Percentiles rank a stretch among this genome's conserved stretches.
Conservation (phyloP, 1,140 invertebrate species). For the Drosophila lini region DNA sequence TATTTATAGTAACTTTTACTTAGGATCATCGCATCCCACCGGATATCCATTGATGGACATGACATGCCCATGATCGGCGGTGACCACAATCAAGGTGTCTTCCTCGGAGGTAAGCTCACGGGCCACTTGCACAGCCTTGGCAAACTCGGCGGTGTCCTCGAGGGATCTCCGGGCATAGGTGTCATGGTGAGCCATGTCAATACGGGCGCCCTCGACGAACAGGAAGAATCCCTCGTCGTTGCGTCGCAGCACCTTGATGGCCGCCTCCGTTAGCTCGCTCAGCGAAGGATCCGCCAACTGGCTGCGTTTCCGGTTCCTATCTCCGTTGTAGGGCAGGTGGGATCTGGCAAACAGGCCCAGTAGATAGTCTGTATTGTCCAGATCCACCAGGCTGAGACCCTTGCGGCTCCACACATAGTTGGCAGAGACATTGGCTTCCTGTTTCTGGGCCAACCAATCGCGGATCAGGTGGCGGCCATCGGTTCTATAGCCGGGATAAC, state of each 20-base stretch:
- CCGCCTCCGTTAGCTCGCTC: constrained; percentile 92
- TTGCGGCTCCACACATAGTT: constrained; percentile 88
- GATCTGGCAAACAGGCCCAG: constrained; percentile 87
- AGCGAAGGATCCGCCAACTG: constrained; percentile 88
- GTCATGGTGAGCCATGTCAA: constrained; percentile 94
- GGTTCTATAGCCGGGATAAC: constrained; percentile 86
- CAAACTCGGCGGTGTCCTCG: constrained; percentile 91
- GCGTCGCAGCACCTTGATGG: constrained; percentile 91
- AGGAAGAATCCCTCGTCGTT: constrained; percentile 94
- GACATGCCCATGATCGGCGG: constrained; percentile 93
- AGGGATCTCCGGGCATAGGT: constrained; percentile 91
- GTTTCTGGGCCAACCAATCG: constrained; percentile 87
- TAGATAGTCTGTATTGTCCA: constrained; percentile 88
- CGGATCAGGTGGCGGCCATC: constrained; percentile 88
- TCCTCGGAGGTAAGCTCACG: constrained; percentile 88
- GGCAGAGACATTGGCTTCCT: constrained; percentile 85
- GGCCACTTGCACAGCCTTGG: constrained; percentile 89
- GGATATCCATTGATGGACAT: constrained; percentile 90
- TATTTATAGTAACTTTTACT: neutral
- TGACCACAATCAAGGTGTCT: constrained; percentile 92
- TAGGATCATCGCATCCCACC: constrained; percentile 40
- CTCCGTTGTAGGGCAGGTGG: constrained; percentile 85
- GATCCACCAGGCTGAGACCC: constrained; percentile 87
- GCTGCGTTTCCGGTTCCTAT: constrained; percentile 78
- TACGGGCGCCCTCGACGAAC: constrained; percentile 94